Evolutionary conservation across 2,888 invertebrate genomes (phyloP).

Genomic region (Harpalus rufipes): DNA sequence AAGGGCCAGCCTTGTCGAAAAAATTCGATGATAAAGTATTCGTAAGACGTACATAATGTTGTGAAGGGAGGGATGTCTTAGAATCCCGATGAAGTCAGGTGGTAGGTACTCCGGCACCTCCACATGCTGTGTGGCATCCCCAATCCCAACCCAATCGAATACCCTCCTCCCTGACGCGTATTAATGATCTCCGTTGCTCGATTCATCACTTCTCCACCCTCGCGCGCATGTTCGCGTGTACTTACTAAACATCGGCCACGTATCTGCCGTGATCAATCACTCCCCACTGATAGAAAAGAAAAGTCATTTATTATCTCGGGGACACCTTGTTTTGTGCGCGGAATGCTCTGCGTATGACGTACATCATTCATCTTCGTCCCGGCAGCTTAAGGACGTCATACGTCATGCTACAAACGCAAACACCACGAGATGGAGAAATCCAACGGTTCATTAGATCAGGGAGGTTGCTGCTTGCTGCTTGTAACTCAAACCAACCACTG

Average conservation of each 20-base stretch:
- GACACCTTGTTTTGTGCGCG: constrained; percentile 67
- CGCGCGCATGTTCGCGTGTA: constrained; percentile 66
- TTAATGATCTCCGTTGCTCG: constrained; percentile 77
- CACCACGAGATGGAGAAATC: constrained; percentile 16
- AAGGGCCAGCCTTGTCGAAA: no score
- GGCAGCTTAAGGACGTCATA: constrained; percentile 66
- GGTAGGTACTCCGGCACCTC: constrained; percentile 1
- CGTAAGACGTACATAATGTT: constrained; percentile 59
- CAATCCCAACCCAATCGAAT: constrained; percentile 72
- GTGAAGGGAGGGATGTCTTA: not conserved
- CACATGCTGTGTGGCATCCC: constrained; percentile 73
- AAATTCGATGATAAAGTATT: no score
- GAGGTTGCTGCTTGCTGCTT: no score
- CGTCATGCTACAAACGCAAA: constrained; percentile 66
- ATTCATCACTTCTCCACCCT: constrained; percentile 75
- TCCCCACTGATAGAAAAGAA: constrained; percentile 77
- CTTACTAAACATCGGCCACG: constrained; percentile 76
- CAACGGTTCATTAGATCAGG: constrained; percentile 1
- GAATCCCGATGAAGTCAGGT: constrained; percentile 36
- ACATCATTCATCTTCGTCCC: constrained; percentile 67
- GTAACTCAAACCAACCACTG: no score
- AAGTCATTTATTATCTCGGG: constrained; percentile 76
- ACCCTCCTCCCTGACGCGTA: constrained; percentile 74
- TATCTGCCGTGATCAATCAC: constrained; percentile 78
- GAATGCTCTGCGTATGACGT: constrained; percentile 66